Evolutionary conservation across 2,113 vertebrate genomes (phyloP), one percentile per base, ranked within the genome.

Genomic region (Microtus oregoni): DNA sequence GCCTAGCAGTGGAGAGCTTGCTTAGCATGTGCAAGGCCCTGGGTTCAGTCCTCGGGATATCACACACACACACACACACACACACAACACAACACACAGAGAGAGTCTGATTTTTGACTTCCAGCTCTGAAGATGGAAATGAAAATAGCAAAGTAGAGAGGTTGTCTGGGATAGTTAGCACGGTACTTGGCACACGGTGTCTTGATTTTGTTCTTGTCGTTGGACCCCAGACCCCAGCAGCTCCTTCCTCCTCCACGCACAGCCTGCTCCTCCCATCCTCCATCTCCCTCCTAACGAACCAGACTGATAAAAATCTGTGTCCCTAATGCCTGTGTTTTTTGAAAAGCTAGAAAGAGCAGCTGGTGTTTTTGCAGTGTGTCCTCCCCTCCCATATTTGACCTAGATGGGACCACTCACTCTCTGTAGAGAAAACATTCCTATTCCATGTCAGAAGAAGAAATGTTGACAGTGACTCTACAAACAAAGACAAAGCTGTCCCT

Each of bases 231-330:
- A 78, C n/a, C 63, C 68, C 78, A 73, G 90, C 85, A 12, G 17
- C 72, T 15, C 58, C 38, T 78, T 90, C 87, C 78, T 92, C 41
- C 77, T 93, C 72, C 55, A 19, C 1, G 15, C 24, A 65, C 63
- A 92, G 85, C 61, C 76, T 92, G 47, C 47, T 63, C 50, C 52
- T 50, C 86, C 44, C 50, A 24, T 10, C 81, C 22, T 55, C 32
- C 26, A 44, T 41, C 65, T 78, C 24, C 85, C 52, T 92, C 20
- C 72, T 89, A 89, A 30, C 19, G 72, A 92, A 77, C 86, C 92
- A 96, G 82, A 90, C 94, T 91, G 96, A 94, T 94, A 91, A 96
- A 94, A 97, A 90, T 95, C 95, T 95, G 90, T 91, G 91, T 92
- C 78, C 86, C 95, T 96, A 82, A 86, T 92, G 90, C 70, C 76